A percentile compares a stretch with the other conserved stretches of the same genome.
phyloP scores from a whole-genome alignment of 1,140 invertebrate genomes.

The Drosophila nannoptera region DNA sequence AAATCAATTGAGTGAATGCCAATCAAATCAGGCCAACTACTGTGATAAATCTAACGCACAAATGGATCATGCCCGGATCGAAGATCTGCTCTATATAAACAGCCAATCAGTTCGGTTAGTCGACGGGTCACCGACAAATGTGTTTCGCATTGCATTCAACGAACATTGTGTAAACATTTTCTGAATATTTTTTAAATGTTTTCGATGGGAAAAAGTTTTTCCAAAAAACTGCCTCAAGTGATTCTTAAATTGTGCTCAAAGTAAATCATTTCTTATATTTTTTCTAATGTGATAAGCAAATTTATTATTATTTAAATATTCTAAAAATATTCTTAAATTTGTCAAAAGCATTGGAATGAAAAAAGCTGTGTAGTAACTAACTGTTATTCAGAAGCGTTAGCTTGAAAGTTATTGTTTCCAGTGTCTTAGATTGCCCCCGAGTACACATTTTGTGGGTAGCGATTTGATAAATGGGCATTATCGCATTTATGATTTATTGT shows the following conservation, averaged over 20 bases:
- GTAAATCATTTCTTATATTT: too few species aligned
- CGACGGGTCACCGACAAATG: constrained; percentile 39
- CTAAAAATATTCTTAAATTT: too few species aligned
- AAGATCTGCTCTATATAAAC: constrained; percentile 27
- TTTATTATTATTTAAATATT: too few species aligned
- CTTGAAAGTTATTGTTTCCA: constrained; percentile 2
- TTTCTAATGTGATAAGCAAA: too few species aligned
- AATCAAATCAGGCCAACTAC: constrained; percentile 66
- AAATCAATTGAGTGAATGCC: constrained; percentile 75
- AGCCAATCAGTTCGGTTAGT: constrained; percentile 36
- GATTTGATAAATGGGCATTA: constrained; percentile 67
- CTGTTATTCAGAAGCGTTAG: too few species aligned
- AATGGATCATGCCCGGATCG: constrained; percentile 45
- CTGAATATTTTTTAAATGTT: too few species aligned
- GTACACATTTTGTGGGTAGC: constrained; percentile 16
- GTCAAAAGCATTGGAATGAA: too few species aligned
- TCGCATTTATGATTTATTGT: constrained; percentile 69
- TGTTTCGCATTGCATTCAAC: constrained; percentile 37
- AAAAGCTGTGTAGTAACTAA: too few species aligned
- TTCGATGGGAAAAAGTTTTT: too few species aligned
- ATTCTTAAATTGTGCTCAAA: too few species aligned
- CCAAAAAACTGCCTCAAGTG: too few species aligned
- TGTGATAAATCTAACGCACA: constrained; percentile 64
- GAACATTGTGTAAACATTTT: too few species aligned
- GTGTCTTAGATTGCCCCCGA: constrained; percentile 14